Conservation (phyloP, 2,113 vertebrate genomes). For the Catharus bicknelli region DNA sequence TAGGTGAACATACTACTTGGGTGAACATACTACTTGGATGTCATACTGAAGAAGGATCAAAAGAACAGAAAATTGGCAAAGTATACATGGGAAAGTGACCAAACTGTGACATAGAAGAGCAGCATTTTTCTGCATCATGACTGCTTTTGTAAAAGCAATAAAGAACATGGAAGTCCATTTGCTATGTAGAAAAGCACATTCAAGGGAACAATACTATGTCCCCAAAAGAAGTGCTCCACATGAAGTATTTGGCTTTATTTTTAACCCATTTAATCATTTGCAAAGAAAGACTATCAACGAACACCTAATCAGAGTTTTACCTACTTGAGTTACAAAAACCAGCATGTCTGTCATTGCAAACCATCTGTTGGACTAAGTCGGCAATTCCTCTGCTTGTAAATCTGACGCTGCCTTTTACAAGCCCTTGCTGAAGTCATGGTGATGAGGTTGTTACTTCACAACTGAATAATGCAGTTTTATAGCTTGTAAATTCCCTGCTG, state of each 20-base stretch:
- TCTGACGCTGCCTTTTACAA: constrained; percentile 17
- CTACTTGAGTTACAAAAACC: neutral
- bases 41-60: neutral
- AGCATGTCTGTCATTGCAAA: neutral
- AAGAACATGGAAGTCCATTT: neutral
- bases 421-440: constrained; percentile 32
- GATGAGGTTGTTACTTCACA: constrained; percentile 53
- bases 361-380: neutral
- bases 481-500: constrained; percentile 27
- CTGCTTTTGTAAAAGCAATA: neutral
- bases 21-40: neutral
- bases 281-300: neutral
- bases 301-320: neutral
- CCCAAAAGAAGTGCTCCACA: neutral
- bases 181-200: neutral
- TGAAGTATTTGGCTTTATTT: neutral
- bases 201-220: neutral
- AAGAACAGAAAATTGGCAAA: neutral
- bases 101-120: neutral
- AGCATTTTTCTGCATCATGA: neutral
- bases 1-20: no score
- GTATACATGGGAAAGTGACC: neutral
- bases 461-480: constrained; percentile 46
- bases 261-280: neutral
- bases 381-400: constrained; percentile 25